phyloP scores from a whole-genome alignment of 2,113 vertebrate species.

The Crocuta crocuta region DNA sequence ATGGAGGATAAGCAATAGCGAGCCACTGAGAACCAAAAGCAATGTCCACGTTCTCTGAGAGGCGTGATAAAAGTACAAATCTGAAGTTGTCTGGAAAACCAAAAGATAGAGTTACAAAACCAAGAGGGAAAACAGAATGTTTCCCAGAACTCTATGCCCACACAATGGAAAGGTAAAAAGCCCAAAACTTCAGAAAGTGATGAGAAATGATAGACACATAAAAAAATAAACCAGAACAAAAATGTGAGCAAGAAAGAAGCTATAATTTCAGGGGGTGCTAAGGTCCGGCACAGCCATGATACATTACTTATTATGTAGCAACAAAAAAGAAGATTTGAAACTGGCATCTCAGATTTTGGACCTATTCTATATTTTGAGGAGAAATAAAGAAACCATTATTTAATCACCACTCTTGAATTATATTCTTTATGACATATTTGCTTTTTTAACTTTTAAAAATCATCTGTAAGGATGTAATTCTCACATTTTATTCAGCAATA shows the following conservation, averaged over 20 bases:
- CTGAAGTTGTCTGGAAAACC: slow-evolving; percentile 46
- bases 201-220: slow-evolving; percentile 46
- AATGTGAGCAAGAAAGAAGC: not conserved
- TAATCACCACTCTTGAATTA: not conserved
- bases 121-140: slow-evolving; percentile 59
- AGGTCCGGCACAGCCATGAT: not conserved
- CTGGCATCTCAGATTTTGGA: not conserved
- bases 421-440: slow-evolving; percentile 2
- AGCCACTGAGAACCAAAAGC: slow-evolving; percentile 55
- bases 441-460: not conserved
- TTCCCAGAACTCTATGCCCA: slow-evolving; percentile 1
- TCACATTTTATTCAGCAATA: not conserved
- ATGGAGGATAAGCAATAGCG: slow-evolving; percentile 30
- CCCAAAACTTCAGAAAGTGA: slow-evolving; percentile 21
- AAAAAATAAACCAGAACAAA: slow-evolving; percentile 46
- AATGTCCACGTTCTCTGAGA: slow-evolving; percentile 63
- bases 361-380: not conserved
- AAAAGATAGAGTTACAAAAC: slow-evolving; percentile 56
- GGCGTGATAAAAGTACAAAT: slow-evolving; percentile 35
- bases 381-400: not conserved
- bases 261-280: not conserved
- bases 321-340: slow-evolving; percentile 33
- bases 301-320: not conserved
- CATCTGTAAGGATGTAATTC: not conserved
- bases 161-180: slow-evolving; percentile 40